Base-by-base conservation (phyloP, 2,113 vertebrate species). In the Callocephalon fimbriatum region DNA sequence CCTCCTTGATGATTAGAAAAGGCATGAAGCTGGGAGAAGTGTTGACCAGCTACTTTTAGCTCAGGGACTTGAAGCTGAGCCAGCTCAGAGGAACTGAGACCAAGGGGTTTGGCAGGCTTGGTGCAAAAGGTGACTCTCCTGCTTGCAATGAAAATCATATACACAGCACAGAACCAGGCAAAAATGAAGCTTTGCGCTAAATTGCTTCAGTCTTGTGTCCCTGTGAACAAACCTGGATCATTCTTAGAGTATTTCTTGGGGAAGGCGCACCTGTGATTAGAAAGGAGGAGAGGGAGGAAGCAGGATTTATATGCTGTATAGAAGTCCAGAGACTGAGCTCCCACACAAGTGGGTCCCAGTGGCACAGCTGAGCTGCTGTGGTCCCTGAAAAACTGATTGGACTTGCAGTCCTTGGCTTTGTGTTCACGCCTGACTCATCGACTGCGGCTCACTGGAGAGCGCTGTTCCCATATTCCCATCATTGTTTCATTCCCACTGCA, bases 211-310 rank as follows among this genome's bases (percentile, higher is more conserved):
- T 84, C 66, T 86, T 73, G 19, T 83, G 50, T 78, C 91, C 95
- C 83, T 92, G 78, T 86, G 54, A 93, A 65, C 25, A 50, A 89
- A 66, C 50, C 35, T 77, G 71, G 45, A 50, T 88, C 42, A 58
- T 90, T 95, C 47, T 67, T 61, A 27, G 47, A 80, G 40, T 59
- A 63, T 75, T 86, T 91, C 58, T 77, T 68, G 94, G 78, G 74
- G 78, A 88, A 82, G 71, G n/a, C 50, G 42, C 84, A 91, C 77
- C 81, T 96, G 76, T 68, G 82, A 86, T 61, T 80, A 77, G n/a
- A 88, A 40, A 76, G 29, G 17, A 91, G 54, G 59, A 90, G 20
- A 53, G 40, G 63, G 35, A 76, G 48, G 58, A 76, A 91, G 87
- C 48, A 83, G 2, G 7, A 79, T 76, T 92, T 90, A 88, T 71